These are phyloP conservation scores for Salvelinus namaycush DNA, from an alignment of 2,113 vertebrate genomes.

Conservation along the genomic window DNA sequence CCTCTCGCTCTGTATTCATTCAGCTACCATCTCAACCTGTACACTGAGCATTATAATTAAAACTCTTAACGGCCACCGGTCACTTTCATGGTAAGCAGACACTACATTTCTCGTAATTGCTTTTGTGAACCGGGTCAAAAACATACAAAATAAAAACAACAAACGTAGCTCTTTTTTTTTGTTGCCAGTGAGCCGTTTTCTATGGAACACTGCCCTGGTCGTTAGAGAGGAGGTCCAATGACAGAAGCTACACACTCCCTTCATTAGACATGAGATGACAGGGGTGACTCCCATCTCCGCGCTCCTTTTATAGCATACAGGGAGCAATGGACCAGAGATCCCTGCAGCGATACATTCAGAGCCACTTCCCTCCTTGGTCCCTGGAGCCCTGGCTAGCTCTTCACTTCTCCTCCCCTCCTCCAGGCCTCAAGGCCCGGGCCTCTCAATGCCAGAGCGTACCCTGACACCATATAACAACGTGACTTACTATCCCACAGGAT, in stretches of 20 bases:
- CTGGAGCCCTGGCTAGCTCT: background rate
- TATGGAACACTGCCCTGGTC: slow-evolving; percentile 40
- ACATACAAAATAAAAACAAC: background rate
- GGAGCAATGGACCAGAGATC: slow-evolving; percentile 46
- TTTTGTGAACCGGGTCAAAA: slow-evolving; percentile 38
- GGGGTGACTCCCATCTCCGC: slow-evolving; percentile 47
- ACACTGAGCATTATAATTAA: slow-evolving; percentile 58
- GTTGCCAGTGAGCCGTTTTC: slow-evolving; percentile 38
- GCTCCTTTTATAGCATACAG: slow-evolving; percentile 47
- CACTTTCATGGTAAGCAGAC: slow-evolving; percentile 64
- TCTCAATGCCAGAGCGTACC: background rate
- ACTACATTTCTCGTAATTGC: slow-evolving; percentile 56
- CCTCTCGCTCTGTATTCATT: background rate
- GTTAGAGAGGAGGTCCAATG: slow-evolving; percentile 44
- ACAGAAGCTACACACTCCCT: slow-evolving; percentile 38
- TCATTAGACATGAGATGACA: slow-evolving; percentile 26
- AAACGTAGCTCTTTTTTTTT: slow-evolving; percentile 33
- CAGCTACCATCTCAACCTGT: background rate
- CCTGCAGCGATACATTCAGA: slow-evolving; percentile 64
- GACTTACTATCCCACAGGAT: slow-evolving; percentile 39
- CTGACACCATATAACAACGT: slow-evolving; percentile 14
- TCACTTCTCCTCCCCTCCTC: background rate
- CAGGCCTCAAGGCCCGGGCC: too few species aligned
- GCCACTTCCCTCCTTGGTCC: slow-evolving; percentile 51
- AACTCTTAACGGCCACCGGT: slow-evolving; percentile 59